phyloP scores from a whole-genome alignment of 2,113 vertebrate species.

The Pteruthius melanotis region DNA sequence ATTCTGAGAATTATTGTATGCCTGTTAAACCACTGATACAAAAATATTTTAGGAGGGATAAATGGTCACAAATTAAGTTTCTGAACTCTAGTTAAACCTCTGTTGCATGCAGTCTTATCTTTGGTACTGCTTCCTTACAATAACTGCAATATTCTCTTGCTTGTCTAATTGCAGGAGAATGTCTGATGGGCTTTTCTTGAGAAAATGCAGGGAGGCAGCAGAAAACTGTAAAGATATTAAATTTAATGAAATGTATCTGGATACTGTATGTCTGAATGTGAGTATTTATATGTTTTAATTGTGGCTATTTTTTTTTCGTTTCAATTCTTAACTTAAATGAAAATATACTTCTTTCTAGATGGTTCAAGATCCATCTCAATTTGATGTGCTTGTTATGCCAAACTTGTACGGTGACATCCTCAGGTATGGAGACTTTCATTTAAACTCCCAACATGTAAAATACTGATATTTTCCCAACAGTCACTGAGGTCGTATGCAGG shows the following conservation, averaged over 20 bases:
- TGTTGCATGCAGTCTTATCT: neutral
- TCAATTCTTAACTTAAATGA: neutral
- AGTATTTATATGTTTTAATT: constrained; percentile 40
- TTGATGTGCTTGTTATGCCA: constrained; percentile 97
- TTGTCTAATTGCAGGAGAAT: constrained; percentile 83
- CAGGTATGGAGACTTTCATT: constrained; percentile 74
- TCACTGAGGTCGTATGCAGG: neutral
- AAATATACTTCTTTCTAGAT: constrained; percentile 75
- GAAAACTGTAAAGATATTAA: constrained; percentile 95
- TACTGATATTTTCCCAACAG: neutral
- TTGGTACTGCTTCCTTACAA: neutral
- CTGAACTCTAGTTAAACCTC: neutral
- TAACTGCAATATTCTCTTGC: neutral
- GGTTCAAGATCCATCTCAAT: constrained; percentile 94
- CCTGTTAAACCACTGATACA: neutral
- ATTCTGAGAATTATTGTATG: neutral
- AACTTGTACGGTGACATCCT: constrained; percentile 96
- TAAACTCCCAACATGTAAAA: neutral
- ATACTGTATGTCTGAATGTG: constrained; percentile 96
- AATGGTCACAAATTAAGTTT: neutral
- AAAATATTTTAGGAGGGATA: neutral
- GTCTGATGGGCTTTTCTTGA: constrained; percentile 95
- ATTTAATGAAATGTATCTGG: constrained; percentile 97
- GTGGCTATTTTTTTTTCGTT: neutral
- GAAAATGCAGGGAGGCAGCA: constrained; percentile 92